A percentile compares a stretch with the other conserved stretches of the same genome.
These are phyloP conservation scores for Reticulitermes lucifugus DNA, from an alignment of 2,888 invertebrate species.

Conservation along the genomic window DNA sequence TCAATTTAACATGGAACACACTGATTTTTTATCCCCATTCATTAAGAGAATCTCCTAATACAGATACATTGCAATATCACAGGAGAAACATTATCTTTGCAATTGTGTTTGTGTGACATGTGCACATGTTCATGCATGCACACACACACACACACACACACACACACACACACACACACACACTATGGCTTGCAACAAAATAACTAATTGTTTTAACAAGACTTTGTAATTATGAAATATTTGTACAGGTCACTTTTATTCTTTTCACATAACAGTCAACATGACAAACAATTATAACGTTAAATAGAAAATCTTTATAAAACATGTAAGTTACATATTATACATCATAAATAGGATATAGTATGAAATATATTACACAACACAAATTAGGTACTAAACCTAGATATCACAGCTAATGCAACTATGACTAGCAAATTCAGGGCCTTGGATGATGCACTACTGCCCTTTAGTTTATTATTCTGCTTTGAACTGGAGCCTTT, in stretches of 20 bases:
- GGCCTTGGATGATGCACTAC: background rate
- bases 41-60: too few relatives aligned
- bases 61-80: too few relatives aligned
- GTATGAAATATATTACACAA: conserved; percentile 4
- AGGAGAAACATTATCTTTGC: too few relatives aligned
- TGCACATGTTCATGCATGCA: too few relatives aligned
- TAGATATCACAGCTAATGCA: background rate
- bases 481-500: background rate
- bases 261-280: background rate
- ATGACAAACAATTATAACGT: background rate
- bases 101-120: too few relatives aligned
- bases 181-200: too few relatives aligned
- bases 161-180: too few relatives aligned
- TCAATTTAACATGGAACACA: too few relatives aligned
- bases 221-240: too few relatives aligned
- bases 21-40: too few relatives aligned
- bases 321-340: background rate
- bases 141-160: too few relatives aligned
- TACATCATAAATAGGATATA: background rate
- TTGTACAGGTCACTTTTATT: background rate
- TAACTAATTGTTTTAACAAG: too few relatives aligned
- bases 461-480: background rate
- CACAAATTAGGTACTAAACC: background rate
- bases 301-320: conserved; percentile 4
- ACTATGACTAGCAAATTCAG: background rate